These are phyloP conservation scores for Amblyteles armatorius DNA, from an alignment of 2,888 invertebrate species.

Conservation along the genomic window DNA sequence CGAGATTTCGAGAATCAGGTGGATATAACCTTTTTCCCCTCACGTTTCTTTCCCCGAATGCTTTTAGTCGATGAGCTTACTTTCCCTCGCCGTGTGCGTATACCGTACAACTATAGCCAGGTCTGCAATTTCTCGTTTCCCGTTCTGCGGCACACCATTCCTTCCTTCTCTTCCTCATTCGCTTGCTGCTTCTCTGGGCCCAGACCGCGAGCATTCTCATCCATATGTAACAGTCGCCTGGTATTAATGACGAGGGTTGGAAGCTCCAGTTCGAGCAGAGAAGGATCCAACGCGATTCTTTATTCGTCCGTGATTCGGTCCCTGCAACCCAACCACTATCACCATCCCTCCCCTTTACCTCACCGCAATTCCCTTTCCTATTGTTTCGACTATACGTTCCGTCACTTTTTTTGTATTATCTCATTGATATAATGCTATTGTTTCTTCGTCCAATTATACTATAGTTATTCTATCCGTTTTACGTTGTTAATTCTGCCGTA, in stretches of 20 bases:
- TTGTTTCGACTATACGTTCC: conserved; percentile 70
- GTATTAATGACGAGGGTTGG: conserved; percentile 83
- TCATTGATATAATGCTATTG: conserved; percentile 82
- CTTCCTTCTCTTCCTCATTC: conserved; percentile 52
- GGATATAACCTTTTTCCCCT: conserved; percentile 43
- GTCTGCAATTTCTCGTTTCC: conserved; percentile 71
- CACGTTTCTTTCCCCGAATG: conserved; percentile 78
- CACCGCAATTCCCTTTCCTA: conserved; percentile 45
- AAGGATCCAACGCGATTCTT: conserved; percentile 76
- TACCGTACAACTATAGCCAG: conserved; percentile 59
- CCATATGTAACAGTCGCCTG: conserved; percentile 85
- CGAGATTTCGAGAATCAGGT: conserved; percentile 75
- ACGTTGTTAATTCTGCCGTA: conserved; percentile 51
- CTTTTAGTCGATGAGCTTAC: conserved; percentile 84
- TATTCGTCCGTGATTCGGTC: conserved; percentile 71
- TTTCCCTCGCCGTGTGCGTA: conserved; percentile 77
- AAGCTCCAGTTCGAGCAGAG: conserved; percentile 70
- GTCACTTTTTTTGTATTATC: conserved; percentile 81
- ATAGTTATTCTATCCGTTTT: conserved; percentile 48
- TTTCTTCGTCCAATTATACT: conserved; percentile 68
- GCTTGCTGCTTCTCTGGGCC: conserved; percentile 72
- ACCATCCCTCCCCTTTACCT: conserved; percentile 56
- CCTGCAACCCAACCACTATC: conserved; percentile 49
- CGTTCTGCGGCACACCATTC: conserved; percentile 71
- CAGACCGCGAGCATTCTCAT: conserved; percentile 81